Evolutionary conservation across 1,140 invertebrate species (phyloP), one percentile per base, ranked within the genome.

Genomic region (Saxidomus purpurata): DNA sequence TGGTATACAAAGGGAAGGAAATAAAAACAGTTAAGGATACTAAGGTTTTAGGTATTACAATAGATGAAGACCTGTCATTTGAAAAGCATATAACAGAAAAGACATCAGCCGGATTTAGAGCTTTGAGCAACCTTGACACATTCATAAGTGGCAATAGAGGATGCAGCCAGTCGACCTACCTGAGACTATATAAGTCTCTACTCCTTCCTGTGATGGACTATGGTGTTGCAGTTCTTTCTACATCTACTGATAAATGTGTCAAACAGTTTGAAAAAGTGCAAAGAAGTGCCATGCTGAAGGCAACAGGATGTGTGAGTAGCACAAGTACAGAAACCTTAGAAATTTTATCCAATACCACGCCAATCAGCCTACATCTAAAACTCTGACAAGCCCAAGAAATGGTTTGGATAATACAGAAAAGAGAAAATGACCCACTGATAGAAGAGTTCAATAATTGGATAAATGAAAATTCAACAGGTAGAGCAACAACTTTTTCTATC

Each of bases 161-260:
- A 69, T 69, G 63, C 63, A 69, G 17, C 28, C n/a, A 69, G 36
- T n/a, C 63, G 17, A 67, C 63, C 25, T 69, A 69, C 25, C 19
- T 69, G 63, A 69, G 36, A 11, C 63, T 69, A 36, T 69, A 69
- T 69, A 69, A 69, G 28, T 69, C 63, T 36, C 36, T 69, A n/a
- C 19, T 69, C 15, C 63, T 0, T 19, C 63, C 63, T n/a, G 36
- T 69, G 28, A n/a, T 69, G 17, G 63, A 69, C 28, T 13, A 69
- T 69, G 63, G 63, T n/a, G 63, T 28, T n/a, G 28, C 63, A 69
- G 63, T 69, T 19, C 15, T 69, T 34, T 15, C 63, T 15, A 69
- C 74, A 77, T 28, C 74, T 38, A 38, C 74, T 38, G 36, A 38
- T 25, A 19, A 40, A 47, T 38, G 17, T 4, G 22, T 11, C 25